Percentiles rank a stretch among this genome's conserved stretches.
Evolutionary conservation across 2,113 vertebrate species (phyloP).

Genomic region (Clarias magur): DNA sequence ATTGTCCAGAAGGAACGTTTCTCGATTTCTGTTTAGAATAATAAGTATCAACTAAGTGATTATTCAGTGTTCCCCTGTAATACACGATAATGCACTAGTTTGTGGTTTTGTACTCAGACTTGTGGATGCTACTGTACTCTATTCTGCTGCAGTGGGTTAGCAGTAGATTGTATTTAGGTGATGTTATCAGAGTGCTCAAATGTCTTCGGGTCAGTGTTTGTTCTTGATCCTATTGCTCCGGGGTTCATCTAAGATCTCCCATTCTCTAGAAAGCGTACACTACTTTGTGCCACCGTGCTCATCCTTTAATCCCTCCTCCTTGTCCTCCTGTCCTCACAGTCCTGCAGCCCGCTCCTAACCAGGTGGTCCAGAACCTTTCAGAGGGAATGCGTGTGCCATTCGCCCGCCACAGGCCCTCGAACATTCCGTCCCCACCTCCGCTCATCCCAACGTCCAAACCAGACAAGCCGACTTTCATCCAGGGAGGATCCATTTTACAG

Average conservation of each 20-base stretch:
- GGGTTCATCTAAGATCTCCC: constrained; percentile 1
- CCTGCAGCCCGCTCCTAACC: constrained; percentile 90
- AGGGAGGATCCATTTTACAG: constrained; percentile 97
- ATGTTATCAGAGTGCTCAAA: background rate
- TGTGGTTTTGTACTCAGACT: background rate
- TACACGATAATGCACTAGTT: background rate
- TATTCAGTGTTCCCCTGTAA: background rate
- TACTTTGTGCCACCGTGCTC: background rate
- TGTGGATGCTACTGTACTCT: background rate
- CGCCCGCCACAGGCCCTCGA: constrained; percentile 84
- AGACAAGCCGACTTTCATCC: constrained; percentile 96
- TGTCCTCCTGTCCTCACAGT: constrained; percentile 68
- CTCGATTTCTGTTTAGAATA: background rate
- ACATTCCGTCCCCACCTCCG: constrained; percentile 88
- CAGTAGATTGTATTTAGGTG: background rate
- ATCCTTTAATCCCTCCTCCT: background rate
- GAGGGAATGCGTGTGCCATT: constrained; percentile 89
- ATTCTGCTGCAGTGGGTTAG: background rate
- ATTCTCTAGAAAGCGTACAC: background rate
- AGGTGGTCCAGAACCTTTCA: constrained; percentile 83
- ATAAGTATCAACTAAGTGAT: background rate
- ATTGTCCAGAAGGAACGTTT: background rate
- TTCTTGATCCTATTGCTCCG: background rate
- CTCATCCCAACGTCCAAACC: constrained; percentile 99
- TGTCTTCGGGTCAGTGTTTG: background rate